Base-by-base conservation (phyloP, 1,140 invertebrate species). In the Sweltsa coloradensis region DNA sequence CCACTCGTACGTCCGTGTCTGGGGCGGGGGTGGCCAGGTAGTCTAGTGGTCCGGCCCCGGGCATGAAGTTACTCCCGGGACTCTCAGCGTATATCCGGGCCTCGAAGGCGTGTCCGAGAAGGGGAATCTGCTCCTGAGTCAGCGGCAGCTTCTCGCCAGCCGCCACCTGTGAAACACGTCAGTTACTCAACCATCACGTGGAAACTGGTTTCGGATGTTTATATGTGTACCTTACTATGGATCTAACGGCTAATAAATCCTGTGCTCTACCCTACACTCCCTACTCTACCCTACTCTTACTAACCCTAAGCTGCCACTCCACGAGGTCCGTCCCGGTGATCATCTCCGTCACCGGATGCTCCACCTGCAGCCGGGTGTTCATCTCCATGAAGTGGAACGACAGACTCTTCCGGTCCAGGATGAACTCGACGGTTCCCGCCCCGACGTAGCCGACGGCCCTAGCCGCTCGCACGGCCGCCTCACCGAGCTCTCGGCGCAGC, bases 361-460 rank as follows among this genome's bases (percentile, higher is more conserved):
- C 80, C 9, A 79, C 76, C 55, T 75, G 73, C 5, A 95, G 71
- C 13, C 93, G 71, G 0, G 93, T 97, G 61, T 97, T 97, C 92
- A 97, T 97, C 70, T 96, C 93, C 96, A 99, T 99, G 61, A 99
- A 99, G 69, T 93, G 91, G 62, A 98, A 99, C 45, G 83, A 83
- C 31, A 90, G 76, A 23, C 84, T 75, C 27, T 73, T 62, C 39
- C 78, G 72, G 62, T 95, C 89, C 54, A 92, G 69, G 51, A 96
- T 93, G 64, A 97, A 97, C 64, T 97, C 93, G 0, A 97, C 93
- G 0, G 93, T 97, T 16, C 92, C 92, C 0, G 93, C 93, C 23
- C 96, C 96, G 13, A 96, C 88, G 67, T 99, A 99, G 24, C 77
- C 76, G 0, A 99, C 96, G 18, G 93, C 92, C 64, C 78, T 76